Evolutionary conservation across 2,888 invertebrate species (phyloP).

Genomic region (Hydriomena furcata): DNA sequence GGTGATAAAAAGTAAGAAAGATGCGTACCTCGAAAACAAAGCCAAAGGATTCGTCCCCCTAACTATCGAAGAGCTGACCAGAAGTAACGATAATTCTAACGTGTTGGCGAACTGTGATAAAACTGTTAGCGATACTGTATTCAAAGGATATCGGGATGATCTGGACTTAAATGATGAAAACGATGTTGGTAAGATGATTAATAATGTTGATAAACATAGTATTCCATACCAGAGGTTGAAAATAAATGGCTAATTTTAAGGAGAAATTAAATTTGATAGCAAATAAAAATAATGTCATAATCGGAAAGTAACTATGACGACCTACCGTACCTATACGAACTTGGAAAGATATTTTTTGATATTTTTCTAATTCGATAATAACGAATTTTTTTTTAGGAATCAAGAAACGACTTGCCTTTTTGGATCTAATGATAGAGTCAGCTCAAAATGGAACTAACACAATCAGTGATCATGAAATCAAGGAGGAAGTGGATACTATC

Average conservation of each 20-base stretch:
- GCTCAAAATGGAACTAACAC: conserved; percentile 88
- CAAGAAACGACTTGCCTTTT: conserved; percentile 92
- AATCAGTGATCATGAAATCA: conserved; percentile 90
- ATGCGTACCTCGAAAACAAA: conserved; percentile 79
- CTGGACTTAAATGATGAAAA: conserved; percentile 92
- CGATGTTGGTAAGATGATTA: conserved; percentile 84
- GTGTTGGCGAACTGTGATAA: conserved; percentile 54
- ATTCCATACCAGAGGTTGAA: neutral
- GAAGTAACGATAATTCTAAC: conserved; percentile 58
- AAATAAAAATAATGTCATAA: no score
- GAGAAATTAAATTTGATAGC: no score
- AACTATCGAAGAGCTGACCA: conserved; percentile 64
- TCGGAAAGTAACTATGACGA: no score
- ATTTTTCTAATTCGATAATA: no score
- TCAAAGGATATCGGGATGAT: conserved; percentile 89
- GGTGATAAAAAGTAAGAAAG: conserved; percentile 86
- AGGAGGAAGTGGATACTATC: conserved; percentile 93
- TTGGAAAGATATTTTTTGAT: no score
- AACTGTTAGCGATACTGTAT: conserved; percentile 79
- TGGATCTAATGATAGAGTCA: conserved; percentile 94
- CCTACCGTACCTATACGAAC: no score
- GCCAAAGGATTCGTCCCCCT: conserved; percentile 70
- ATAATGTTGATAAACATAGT: neutral
- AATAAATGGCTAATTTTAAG: no score
- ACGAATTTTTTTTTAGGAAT: conserved; percentile 80